These are phyloP conservation scores for Grammomys surdaster DNA, from an alignment of 2,113 vertebrate species.

Conservation along the genomic window DNA sequence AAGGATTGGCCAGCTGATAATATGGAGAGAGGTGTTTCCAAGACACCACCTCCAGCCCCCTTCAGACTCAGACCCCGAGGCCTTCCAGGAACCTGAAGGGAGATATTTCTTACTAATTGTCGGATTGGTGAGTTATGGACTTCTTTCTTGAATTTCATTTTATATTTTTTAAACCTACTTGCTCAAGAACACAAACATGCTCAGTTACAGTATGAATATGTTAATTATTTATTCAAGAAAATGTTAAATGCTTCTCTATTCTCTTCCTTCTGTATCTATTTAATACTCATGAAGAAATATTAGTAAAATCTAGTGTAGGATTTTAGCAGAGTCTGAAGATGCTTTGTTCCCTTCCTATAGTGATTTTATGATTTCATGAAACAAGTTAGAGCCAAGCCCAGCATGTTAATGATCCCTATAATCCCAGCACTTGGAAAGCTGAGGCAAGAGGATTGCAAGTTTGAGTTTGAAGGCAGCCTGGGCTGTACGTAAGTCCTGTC, in stretches of 20 bases:
- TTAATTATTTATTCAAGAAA: constrained; percentile 39
- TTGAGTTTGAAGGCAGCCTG: background rate
- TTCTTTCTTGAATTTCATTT: constrained; percentile 1
- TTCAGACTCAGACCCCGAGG: constrained; percentile 71
- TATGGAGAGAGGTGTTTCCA: constrained; percentile 97
- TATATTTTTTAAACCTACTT: background rate
- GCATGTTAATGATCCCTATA: background rate
- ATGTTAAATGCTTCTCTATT: background rate
- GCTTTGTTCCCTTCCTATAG: background rate
- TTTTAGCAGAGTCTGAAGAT: constrained; percentile 32
- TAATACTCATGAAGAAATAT: background rate
- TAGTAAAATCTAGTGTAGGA: constrained; percentile 1
- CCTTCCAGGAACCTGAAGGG: constrained; percentile 89
- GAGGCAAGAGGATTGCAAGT: background rate
- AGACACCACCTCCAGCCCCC: constrained; percentile 82
- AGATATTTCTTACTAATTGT: constrained; percentile 96
- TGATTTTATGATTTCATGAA: constrained; percentile 24
- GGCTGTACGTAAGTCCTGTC: background rate
- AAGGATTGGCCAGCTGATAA: constrained; percentile 93
- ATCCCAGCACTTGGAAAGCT: background rate
- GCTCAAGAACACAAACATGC: background rate
- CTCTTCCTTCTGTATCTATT: constrained; percentile 13
- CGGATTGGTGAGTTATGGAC: constrained; percentile 90
- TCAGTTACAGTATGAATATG: background rate
- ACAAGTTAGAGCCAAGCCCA: background rate